Conservation (phyloP, 2,888 invertebrate genomes). For the Temnothorax unifasciatus region DNA sequence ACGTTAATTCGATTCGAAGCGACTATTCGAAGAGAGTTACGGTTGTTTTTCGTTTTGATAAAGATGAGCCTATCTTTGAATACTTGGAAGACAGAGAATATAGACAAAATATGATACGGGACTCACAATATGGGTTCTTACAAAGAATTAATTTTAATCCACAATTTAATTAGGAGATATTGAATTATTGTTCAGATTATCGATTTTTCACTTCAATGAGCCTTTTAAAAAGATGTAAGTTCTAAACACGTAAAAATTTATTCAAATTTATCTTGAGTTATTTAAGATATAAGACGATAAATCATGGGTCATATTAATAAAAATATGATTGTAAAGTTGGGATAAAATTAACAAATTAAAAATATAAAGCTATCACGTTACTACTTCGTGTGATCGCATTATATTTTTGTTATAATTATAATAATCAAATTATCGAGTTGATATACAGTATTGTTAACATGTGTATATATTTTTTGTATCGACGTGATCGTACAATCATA, state of each 20-base stretch:
- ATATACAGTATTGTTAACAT: not conserved
- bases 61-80: not conserved
- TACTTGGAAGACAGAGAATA: not conserved
- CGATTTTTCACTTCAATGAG: not conserved
- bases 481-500: not conserved
- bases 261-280: not conserved
- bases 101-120: not conserved
- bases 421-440: not conserved
- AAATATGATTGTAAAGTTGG: not conserved
- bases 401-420: not conserved
- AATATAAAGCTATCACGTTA: not conserved
- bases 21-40: not conserved
- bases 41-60: not conserved
- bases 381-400: too few species aligned
- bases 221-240: not conserved
- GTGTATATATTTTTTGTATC: not conserved
- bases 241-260: not conserved
- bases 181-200: not conserved
- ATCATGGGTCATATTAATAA: not conserved
- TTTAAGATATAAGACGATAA: not conserved
- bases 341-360: not conserved
- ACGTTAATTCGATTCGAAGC: not conserved
- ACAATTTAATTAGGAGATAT: not conserved
- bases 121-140: not conserved
- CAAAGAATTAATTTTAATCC: not conserved